Percentiles rank a stretch among this genome's conserved stretches.
Evolutionary conservation across 2,797 vertebrate genomes (phyloP).

Genomic region (Micrastur ruficollis): DNA sequence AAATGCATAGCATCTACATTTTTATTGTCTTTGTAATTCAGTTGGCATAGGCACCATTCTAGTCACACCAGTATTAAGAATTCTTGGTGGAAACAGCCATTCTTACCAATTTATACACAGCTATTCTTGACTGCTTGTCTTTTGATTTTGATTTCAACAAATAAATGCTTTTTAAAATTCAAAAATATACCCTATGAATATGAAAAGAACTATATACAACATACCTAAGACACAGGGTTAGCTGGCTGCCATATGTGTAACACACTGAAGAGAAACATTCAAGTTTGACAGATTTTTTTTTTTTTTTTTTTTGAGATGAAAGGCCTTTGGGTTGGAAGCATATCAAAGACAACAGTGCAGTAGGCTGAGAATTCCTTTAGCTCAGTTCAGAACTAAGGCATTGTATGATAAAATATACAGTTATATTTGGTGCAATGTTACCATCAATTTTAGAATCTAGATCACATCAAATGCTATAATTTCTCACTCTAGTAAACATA

Average conservation of each 20-base stretch:
- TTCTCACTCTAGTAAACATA: slow-evolving; percentile 64
- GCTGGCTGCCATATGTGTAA: slow-evolving; percentile 72
- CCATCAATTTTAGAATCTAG: slow-evolving; percentile 64
- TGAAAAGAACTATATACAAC: slow-evolving; percentile 80
- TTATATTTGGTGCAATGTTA: slow-evolving; percentile 78
- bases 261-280: slow-evolving; percentile 77
- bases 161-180: slow-evolving; percentile 76
- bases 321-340: slow-evolving; percentile 84
- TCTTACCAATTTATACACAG: slow-evolving; percentile 59
- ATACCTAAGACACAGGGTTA: slow-evolving; percentile 76
- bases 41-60: slow-evolving; percentile 79
- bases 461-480: slow-evolving; percentile 66
- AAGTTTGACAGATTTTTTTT: slow-evolving; percentile 75
- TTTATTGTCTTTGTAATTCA: slow-evolving; percentile 65
- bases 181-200: slow-evolving; percentile 82
- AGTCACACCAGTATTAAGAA: slow-evolving; percentile 75
- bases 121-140: slow-evolving; percentile 70
- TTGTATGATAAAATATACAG: slow-evolving; percentile 77
- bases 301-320: slow-evolving; percentile 75
- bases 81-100: slow-evolving; percentile 75
- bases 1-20: slow-evolving; percentile 83
- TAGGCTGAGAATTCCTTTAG: slow-evolving; percentile 76
- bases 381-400: slow-evolving; percentile 81
- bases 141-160: slow-evolving; percentile 70
- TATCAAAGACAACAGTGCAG: slow-evolving; percentile 80